phyloP scores from a whole-genome alignment of 2,113 vertebrate species.

The Tiliqua scincoides region DNA sequence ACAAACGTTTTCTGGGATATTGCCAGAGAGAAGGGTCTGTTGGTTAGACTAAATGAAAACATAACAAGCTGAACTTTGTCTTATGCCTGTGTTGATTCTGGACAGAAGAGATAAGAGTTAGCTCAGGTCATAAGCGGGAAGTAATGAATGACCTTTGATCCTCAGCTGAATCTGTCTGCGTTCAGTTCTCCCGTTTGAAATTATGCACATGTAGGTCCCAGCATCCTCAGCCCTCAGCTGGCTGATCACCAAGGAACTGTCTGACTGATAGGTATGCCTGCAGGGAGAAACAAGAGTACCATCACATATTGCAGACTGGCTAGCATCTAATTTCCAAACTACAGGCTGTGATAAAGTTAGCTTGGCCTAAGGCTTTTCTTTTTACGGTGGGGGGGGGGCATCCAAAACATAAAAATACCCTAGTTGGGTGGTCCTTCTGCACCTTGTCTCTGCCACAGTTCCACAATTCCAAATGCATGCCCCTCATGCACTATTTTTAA shows the following conservation, averaged over 20 bases:
- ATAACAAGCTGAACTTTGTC: not conserved
- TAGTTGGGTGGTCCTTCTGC: no score
- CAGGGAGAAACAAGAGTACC: not conserved
- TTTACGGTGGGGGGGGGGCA: no score
- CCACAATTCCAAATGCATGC: no score
- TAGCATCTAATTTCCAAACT: accelerated
- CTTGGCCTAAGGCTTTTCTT: no score
- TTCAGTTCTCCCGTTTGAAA: constrained; percentile 73
- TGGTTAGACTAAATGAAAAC: not conserved
- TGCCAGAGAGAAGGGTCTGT: not conserved
- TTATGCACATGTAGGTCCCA: constrained; percentile 84
- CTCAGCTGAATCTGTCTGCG: constrained; percentile 83
- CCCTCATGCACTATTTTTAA: no score
- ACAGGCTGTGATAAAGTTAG: no score
- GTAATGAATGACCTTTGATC: constrained; percentile 78
- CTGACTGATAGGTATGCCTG: constrained; percentile 86
- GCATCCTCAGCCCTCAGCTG: constrained; percentile 78
- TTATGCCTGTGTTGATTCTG: not conserved
- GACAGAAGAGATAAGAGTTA: not conserved
- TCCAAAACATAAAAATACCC: no score
- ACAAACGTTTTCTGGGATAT: not conserved
- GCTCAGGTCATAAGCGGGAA: not conserved
- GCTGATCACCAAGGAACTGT: constrained; percentile 86
- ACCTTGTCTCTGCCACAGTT: no score
- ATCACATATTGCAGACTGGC: not conserved